phyloP scores from a whole-genome alignment of 1,140 invertebrate genomes.

The Gryllus bimaculatus region DNA sequence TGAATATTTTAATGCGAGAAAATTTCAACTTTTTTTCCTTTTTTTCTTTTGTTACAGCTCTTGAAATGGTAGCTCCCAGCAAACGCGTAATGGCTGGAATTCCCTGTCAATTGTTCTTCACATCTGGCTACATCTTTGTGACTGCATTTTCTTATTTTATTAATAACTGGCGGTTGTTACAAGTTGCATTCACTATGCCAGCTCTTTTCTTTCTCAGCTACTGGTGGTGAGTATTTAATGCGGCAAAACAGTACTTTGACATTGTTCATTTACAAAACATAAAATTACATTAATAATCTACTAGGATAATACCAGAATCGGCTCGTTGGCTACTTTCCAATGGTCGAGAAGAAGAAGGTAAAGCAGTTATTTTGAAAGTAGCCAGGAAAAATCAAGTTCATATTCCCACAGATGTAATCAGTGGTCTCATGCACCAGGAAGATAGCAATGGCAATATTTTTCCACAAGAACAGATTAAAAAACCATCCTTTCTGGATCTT shows the following conservation, averaged over 20 bases:
- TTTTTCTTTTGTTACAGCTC: background rate
- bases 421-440: constrained; percentile 36
- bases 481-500: constrained; percentile 53
- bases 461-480: constrained; percentile 23
- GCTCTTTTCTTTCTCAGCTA: constrained; percentile 61
- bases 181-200: constrained; percentile 58
- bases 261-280: too few species aligned
- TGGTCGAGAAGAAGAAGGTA: constrained; percentile 59
- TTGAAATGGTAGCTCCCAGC: background rate
- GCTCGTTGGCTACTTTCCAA: constrained; percentile 72
- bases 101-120: background rate
- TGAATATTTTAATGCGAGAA: too few species aligned
- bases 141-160: background rate
- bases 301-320: constrained; percentile 70
- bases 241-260: background rate
- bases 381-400: constrained; percentile 55
- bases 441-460: constrained; percentile 17
- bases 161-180: constrained; percentile 35
- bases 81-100: background rate
- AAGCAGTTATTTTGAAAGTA: constrained; percentile 53
- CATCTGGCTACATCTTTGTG: background rate
- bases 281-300: background rate
- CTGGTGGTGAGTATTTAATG: constrained; percentile 54
- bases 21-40: background rate
- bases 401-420: constrained; percentile 43